Evolutionary conservation across 2,888 invertebrate genomes (phyloP).

Genomic region (Drosophila neutralis): DNA sequence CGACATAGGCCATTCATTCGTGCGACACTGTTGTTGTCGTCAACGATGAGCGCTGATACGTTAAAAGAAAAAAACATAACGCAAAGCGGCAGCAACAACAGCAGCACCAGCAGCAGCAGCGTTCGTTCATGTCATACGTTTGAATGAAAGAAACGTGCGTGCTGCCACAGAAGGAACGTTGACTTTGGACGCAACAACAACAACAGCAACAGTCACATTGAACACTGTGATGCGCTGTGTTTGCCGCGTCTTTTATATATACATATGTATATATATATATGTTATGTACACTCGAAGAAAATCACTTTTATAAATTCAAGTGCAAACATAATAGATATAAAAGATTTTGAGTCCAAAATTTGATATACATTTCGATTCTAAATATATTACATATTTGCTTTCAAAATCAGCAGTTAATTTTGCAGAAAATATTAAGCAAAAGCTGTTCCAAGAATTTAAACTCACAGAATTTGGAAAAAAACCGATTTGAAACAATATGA

Average conservation of each 20-base stretch:
- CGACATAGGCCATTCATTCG: constrained; percentile 75
- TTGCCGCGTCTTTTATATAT: constrained; percentile 23
- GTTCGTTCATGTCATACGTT: constrained; percentile 68
- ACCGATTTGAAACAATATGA: accelerated
- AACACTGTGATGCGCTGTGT: constrained; percentile 21
- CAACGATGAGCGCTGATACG: constrained; percentile 79
- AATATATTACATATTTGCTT: background rate
- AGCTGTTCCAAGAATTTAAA: background rate
- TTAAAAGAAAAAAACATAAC: constrained; percentile 48
- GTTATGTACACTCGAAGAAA: constrained; percentile 1
- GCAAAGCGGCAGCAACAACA: constrained; percentile 35
- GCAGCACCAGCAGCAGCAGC: constrained; percentile 45
- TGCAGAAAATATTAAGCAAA: background rate
- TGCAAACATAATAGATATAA: background rate
- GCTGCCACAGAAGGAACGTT: constrained; percentile 84
- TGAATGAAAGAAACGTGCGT: constrained; percentile 82
- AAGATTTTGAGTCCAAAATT: too few relatives aligned
- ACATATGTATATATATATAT: constrained; percentile 8
- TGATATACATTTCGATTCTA: background rate
- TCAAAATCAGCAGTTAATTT: background rate
- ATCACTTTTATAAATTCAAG: too few relatives aligned
- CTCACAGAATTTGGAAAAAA: too few relatives aligned
- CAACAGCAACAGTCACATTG: constrained; percentile 9
- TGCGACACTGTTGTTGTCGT: constrained; percentile 59
- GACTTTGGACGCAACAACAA: constrained; percentile 74